Base-by-base conservation (phyloP, 2,113 vertebrate genomes). In the Calidris pugnax region DNA sequence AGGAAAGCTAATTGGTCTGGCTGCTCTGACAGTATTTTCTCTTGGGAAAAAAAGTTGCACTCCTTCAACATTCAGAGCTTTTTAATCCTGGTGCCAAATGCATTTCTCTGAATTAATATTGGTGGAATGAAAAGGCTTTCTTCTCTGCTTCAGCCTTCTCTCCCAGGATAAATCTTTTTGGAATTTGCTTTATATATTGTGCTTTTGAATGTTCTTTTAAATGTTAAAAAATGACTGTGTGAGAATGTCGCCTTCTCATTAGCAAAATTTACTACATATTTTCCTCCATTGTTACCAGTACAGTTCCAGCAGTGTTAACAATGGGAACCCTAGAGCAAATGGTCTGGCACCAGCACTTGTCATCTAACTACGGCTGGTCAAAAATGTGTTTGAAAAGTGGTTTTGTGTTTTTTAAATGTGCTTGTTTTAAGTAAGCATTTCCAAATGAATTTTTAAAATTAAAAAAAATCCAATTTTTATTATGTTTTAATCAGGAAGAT, bases 261-360 rank as follows among this genome's bases (percentile, higher is more conserved):
- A 96, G 74, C 23, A 92, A 55, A 97, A 95, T 97, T 97, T 96
- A 82, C 74, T 94, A n/a, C 92, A 96, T 95, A 95, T 97, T 97
- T 95, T 96, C 77, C 87, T 89, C 81, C 94, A 97, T 97, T 97
- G 97, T 96, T 97, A 92, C 85, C 80, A 89, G 87, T 76, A 48
- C 86, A 94, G 92, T 79, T 91, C 86, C 77, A 95, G 89, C 95
- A 96, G 91, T 92, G 94, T 91, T 97, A 96, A 97, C 96, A 97
- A 93, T 97, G 92, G 95, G 84, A 95, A 96, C 71, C 96, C 96
- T 96, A 95, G 87, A 96, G 95, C 95, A 97, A 96, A 93, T 96
- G 93, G 93, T 80, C 95, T 96, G 95, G 96, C 96, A 96, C 95
- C 93, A 97, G 85, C 93, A 93, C 94, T 96, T 94, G 96, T 96